Percentiles rank a stretch among this genome's conserved stretches.
phyloP scores from a whole-genome alignment of 2,113 vertebrate species.

The Thalassoma bifasciatum region DNA sequence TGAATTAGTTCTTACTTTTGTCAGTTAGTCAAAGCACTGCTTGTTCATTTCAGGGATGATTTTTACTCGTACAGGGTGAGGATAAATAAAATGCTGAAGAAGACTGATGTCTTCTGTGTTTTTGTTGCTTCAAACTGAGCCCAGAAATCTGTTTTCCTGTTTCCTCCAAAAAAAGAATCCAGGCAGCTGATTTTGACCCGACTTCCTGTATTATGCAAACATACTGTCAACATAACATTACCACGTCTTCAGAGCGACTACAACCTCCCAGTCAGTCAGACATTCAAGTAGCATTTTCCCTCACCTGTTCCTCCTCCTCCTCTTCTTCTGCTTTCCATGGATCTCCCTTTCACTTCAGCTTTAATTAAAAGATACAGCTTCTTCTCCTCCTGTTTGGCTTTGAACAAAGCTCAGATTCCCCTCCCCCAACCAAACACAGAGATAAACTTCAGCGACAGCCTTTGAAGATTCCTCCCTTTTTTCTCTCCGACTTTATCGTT shows the following conservation, averaged over 20 bases:
- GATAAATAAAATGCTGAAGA: no score
- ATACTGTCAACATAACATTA: neutral
- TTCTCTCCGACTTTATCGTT: slow-evolving; percentile 31
- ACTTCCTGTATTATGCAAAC: neutral
- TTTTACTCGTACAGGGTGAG: no score
- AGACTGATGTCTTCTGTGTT: no score
- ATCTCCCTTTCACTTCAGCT: slow-evolving; percentile 45
- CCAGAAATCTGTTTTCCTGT: no score
- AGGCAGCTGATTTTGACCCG: neutral
- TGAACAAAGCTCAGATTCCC: slow-evolving; percentile 56
- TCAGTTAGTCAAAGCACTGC: no score
- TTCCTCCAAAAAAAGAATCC: no score
- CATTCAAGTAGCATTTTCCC: neutral
- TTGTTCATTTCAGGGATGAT: no score
- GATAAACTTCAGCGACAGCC: slow-evolving; percentile 41
- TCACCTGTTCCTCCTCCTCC: neutral
- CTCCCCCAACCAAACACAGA: slow-evolving; percentile 25
- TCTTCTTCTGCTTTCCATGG: neutral
- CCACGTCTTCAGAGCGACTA: neutral
- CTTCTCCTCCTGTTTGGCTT: slow-evolving; percentile 34
- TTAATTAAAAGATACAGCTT: slow-evolving; percentile 59
- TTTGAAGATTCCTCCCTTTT: slow-evolving; percentile 46
- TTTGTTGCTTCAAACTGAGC: no score
- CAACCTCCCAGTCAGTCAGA: neutral
- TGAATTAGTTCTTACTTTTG: no score